phyloP scores from a whole-genome alignment of 2,797 vertebrate genomes.

The Syndactyla subalaris region DNA sequence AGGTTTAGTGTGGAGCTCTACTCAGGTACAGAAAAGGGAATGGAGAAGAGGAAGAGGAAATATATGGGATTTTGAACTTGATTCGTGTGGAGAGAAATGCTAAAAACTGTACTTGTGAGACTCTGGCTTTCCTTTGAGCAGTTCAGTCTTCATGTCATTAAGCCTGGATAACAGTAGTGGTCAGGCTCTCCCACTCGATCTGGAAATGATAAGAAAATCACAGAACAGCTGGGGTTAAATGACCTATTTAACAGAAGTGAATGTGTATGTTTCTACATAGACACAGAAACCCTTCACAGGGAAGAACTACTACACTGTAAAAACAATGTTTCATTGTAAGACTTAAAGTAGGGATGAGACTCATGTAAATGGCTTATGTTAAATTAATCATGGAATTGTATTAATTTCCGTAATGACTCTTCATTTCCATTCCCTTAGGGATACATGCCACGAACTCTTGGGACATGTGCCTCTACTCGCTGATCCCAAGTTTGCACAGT shows the following conservation, averaged over 20 bases:
- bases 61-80: background rate
- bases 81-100: background rate
- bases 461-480: slow-evolving; percentile 95
- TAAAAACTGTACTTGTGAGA: background rate
- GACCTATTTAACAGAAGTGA: background rate
- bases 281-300: background rate
- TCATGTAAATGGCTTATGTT: background rate
- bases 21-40: background rate
- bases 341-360: background rate
- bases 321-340: background rate
- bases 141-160: background rate
- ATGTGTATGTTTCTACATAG: background rate
- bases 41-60: background rate
- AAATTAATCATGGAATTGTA: background rate
- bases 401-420: slow-evolving; percentile 20
- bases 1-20: background rate
- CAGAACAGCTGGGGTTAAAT: background rate
- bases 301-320: background rate
- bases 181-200: background rate
- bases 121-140: background rate
- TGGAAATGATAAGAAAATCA: background rate
- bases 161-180: background rate
- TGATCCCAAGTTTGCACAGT: slow-evolving; percentile 95
- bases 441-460: slow-evolving; percentile 95
- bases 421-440: slow-evolving; percentile 77